A percentile compares a stretch with the other conserved stretches of the same genome.
phyloP scores from a whole-genome alignment of 2,888 invertebrate genomes.

The Bugula neritina region DNA sequence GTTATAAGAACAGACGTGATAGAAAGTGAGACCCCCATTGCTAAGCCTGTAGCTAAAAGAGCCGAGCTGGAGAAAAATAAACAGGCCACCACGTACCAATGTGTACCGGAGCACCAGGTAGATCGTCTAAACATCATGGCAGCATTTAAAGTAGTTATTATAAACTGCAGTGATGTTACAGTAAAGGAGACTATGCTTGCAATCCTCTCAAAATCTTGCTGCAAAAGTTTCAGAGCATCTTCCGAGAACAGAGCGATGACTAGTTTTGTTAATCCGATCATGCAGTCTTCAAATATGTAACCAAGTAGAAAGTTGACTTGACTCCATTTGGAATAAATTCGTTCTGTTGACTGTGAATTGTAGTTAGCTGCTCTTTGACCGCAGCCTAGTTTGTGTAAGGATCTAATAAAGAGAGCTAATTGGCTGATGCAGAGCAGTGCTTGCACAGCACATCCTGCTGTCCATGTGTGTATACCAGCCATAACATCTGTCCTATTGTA shows the following conservation, averaged over 20 bases:
- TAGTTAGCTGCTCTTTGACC: not conserved
- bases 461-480: not conserved
- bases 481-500: not conserved
- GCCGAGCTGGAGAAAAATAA: not conserved
- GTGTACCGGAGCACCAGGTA: not conserved
- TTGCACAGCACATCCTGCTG: not conserved
- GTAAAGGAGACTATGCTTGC: not conserved
- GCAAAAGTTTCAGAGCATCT: not conserved
- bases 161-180: not conserved
- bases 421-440: not conserved
- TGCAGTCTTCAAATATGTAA: not conserved
- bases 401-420: not conserved
- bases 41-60: not conserved
- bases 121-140: not conserved
- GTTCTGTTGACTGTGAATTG: not conserved
- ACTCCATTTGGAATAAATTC: not conserved
- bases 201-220: not conserved
- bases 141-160: not conserved
- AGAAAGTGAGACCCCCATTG: too few species aligned
- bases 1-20: too few species aligned
- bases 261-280: not conserved
- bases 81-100: not conserved
- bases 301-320: not conserved
- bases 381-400: too few species aligned
- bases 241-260: not conserved